phyloP scores from a whole-genome alignment of 2,113 vertebrate genomes.

The Crotophaga sulcirostris region DNA sequence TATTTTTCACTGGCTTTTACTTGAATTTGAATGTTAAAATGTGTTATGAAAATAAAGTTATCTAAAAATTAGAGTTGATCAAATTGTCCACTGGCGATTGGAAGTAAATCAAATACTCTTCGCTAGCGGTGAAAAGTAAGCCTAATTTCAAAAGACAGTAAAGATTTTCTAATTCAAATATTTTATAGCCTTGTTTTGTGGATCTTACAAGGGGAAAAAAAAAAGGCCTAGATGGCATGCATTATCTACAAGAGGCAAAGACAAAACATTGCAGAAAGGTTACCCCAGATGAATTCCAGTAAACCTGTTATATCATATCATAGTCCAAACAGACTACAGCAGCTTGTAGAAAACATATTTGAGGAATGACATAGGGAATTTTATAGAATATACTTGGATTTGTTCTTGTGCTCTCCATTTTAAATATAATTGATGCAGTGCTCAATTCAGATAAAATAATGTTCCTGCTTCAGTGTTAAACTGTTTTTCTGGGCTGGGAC shows the following conservation, averaged over 20 bases:
- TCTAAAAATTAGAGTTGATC: not conserved
- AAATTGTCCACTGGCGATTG: not conserved
- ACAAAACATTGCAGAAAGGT: not conserved
- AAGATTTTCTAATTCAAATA: not conserved
- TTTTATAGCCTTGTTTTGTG: not conserved
- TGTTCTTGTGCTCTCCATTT: not conserved
- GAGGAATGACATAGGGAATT: not conserved
- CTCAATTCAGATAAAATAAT: not conserved
- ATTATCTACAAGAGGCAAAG: not conserved
- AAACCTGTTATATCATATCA: not conserved
- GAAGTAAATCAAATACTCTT: not conserved
- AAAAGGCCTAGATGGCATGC: not conserved
- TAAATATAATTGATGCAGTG: not conserved
- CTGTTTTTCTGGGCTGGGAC: not conserved
- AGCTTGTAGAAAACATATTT: conserved; percentile 19
- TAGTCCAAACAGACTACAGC: not conserved
- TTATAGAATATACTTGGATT: not conserved
- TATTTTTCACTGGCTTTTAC: not conserved
- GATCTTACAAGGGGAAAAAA: not conserved
- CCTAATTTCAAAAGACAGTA: not conserved
- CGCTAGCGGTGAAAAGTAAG: not conserved
- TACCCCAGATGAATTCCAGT: conserved; percentile 5
- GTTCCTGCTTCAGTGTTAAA: not conserved
- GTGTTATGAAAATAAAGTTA: not conserved
- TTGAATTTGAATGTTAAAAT: not conserved